phyloP scores from a whole-genome alignment of 2,888 invertebrate species.

The Leptopilina syphax region DNA sequence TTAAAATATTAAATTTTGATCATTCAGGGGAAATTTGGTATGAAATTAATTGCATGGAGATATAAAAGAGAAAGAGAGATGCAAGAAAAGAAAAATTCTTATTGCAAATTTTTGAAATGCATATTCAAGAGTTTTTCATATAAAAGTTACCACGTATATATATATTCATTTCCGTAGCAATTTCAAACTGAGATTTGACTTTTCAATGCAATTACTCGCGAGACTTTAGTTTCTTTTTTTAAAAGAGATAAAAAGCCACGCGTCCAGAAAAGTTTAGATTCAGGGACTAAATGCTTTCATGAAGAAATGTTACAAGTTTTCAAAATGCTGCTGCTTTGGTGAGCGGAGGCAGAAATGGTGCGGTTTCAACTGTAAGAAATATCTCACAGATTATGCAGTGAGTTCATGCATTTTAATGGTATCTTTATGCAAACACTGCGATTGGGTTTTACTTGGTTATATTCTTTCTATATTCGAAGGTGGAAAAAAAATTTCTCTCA shows the following conservation, averaged over 20 bases:
- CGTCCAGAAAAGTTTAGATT: conserved; percentile 16
- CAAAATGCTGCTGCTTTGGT: neutral
- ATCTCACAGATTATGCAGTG: conserved; percentile 29
- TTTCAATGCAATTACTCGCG: conserved; percentile 30
- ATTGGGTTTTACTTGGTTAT: conserved; percentile 18
- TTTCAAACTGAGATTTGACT: conserved; percentile 18
- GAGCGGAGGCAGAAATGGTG: neutral
- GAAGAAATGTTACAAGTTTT: conserved; percentile 13
- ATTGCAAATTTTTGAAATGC: neutral
- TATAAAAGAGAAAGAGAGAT: neutral
- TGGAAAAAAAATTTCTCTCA: neutral
- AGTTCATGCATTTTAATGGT: conserved; percentile 36
- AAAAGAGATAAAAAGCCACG: neutral
- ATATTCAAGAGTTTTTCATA: neutral
- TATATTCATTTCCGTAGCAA: neutral
- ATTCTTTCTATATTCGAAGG: neutral
- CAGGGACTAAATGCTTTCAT: conserved; percentile 10
- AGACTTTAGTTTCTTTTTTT: neutral
- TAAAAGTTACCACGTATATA: neutral
- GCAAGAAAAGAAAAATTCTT: neutral
- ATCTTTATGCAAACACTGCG: conserved; percentile 25
- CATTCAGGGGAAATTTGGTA: neutral
- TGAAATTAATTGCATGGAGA: neutral
- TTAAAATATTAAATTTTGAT: neutral
- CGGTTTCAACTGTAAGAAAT: conserved; percentile 29